These are phyloP conservation scores for Euleptes europaea DNA, from an alignment of 2,113 vertebrate genomes.

Conservation along the genomic window DNA sequence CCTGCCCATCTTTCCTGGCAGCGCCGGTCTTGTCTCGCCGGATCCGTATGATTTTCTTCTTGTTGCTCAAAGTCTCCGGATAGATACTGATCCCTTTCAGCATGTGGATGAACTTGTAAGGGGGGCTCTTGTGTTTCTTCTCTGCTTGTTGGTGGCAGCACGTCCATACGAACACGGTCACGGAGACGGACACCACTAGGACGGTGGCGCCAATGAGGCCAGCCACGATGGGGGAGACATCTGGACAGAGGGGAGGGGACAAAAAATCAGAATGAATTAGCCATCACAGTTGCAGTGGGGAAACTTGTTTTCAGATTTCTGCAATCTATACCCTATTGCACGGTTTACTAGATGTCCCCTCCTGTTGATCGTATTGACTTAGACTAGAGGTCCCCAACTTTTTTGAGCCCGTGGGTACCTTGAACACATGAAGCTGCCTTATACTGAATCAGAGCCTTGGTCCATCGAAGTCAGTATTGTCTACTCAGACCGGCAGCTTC, in stretches of 20 bases:
- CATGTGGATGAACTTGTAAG: constrained; percentile 98
- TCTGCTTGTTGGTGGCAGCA: constrained; percentile 92
- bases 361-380: too few relatives aligned
- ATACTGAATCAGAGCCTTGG: too few relatives aligned
- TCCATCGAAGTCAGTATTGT: too few relatives aligned
- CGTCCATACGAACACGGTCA: constrained; percentile 91
- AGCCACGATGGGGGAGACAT: constrained; percentile 92
- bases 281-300: neutral
- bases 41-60: constrained; percentile 85
- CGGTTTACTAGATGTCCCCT: neutral
- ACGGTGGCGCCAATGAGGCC: constrained; percentile 93
- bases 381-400: too few relatives aligned
- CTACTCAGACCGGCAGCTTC: too few relatives aligned
- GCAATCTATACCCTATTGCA: too few relatives aligned
- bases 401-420: too few relatives aligned
- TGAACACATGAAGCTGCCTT: too few relatives aligned
- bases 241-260: constrained; percentile 65
- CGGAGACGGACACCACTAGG: constrained; percentile 86
- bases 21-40: constrained; percentile 71
- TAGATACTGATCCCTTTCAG: constrained; percentile 98
- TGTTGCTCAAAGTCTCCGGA: constrained; percentile 91
- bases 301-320: neutral
- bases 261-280: neutral
- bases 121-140: constrained; percentile 82
- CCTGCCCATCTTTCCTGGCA: constrained; percentile 52